Evolutionary conservation across 2,888 invertebrate genomes (phyloP).

Genomic region (Nomada lathburiana): DNA sequence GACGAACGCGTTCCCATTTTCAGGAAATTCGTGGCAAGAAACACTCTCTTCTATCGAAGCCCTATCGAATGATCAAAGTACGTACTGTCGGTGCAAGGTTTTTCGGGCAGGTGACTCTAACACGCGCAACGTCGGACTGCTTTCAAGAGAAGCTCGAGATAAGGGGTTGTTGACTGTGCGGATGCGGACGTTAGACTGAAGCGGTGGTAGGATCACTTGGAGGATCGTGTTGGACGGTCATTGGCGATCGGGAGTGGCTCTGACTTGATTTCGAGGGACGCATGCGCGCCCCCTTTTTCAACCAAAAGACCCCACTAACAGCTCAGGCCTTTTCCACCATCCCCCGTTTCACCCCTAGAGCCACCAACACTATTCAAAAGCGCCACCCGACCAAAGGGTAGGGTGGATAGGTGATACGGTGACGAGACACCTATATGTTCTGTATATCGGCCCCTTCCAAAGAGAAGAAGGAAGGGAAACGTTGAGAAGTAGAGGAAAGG

Average conservation of each 20-base stretch:
- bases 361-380: constrained; percentile 68
- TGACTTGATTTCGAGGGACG: constrained; percentile 55
- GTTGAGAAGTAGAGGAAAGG: constrained; percentile 47
- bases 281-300: constrained; percentile 69
- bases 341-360: constrained; percentile 49
- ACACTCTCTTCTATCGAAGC: not conserved
- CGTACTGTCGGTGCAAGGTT: not conserved
- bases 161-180: constrained; percentile 79
- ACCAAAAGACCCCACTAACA: constrained; percentile 61
- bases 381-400: constrained; percentile 65
- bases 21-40: not conserved
- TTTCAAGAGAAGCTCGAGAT: constrained; percentile 63
- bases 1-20: not conserved
- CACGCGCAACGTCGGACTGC: constrained; percentile 60
- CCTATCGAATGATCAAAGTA: constrained; percentile 4
- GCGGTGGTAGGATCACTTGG: constrained; percentile 75
- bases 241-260: constrained; percentile 76
- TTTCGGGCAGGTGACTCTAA: constrained; percentile 26
- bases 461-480: constrained; percentile 55
- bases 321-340: constrained; percentile 57
- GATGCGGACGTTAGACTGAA: constrained; percentile 83
- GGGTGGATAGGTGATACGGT: constrained; percentile 73
- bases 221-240: constrained; percentile 74
- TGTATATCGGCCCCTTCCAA: constrained; percentile 69
- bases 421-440: constrained; percentile 74